Evolutionary conservation across 2,888 invertebrate species (phyloP), one percentile per base, ranked within the genome.

Genomic region (Leucoptera coffeella): DNA sequence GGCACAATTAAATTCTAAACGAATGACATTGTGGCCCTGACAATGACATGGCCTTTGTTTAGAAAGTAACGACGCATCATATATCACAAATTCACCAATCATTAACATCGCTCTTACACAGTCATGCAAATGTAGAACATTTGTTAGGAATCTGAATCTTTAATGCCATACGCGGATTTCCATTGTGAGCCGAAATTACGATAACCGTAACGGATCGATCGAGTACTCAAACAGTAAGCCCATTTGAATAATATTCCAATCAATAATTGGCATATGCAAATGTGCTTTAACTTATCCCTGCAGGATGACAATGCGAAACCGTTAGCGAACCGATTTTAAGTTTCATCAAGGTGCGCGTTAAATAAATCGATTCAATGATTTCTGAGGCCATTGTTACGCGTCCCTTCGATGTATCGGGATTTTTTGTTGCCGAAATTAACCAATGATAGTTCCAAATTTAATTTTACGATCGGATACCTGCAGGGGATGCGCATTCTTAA

Each of bases 251-350:
- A 64, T 62, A 60, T 64, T 62, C 57, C 65, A 64, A 69, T 69
- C 69, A 69, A 69, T 69, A 65, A 64, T 56, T 53, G 58, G 62
- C 60, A 55, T 62, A 67, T 69, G 67, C 64, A 69, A 64, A 65
- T 62, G 32, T 31, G 33, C 48, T 51, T 51, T 55, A 47, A 53
- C 48, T 51, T 56, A 52, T 43, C 38, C 35, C 40, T 38, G 43
- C 45, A 15, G 22, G 7, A 23, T 27, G 55, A 65, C 65, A 67
- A 67, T 56, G 49, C 45, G 33, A 57, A 55, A 67, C 69, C 67
- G 69, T 69, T 69, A 65, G 48, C 53, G 59, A 41, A 48, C 58
- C 64, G 56, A 60, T 60, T 60, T 52, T 39, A 47, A 53, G 55
- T 65, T 65, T 65, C 64, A 55, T 60, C 67, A 62, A 62, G 61